These are phyloP conservation scores for Chloropsis hardwickii DNA, from an alignment of 2,113 vertebrate genomes.

Conservation along the genomic window DNA sequence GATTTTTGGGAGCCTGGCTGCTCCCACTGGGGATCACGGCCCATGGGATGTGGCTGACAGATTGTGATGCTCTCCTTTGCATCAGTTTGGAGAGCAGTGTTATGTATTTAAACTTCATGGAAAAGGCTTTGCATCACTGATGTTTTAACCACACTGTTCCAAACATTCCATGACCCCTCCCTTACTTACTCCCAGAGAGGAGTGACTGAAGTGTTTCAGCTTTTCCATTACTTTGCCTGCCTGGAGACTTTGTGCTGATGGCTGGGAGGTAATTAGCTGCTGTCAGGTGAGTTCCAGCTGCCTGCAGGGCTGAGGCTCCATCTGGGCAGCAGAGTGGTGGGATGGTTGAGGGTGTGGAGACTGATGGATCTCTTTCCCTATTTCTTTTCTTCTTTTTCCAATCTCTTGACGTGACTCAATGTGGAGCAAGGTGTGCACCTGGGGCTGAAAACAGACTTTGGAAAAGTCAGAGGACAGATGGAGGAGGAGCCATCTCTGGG, in stretches of 20 bases:
- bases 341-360: not conserved
- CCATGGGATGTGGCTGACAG: not conserved
- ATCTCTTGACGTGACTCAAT: not conserved
- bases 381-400: not conserved
- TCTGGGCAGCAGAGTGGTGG: not conserved
- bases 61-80: not conserved
- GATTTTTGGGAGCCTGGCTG: not conserved
- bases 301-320: not conserved
- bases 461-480: not conserved
- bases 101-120: not conserved
- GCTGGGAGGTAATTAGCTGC: not conserved
- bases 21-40: not conserved
- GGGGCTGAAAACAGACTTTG: not conserved
- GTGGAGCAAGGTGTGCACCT: not conserved
- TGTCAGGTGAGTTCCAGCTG: conserved; percentile 33
- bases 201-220: conserved; percentile 6
- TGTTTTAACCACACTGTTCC: not conserved
- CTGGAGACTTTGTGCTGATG: not conserved
- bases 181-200: not conserved
- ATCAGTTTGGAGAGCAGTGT: not conserved
- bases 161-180: not conserved
- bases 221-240: conserved; percentile 33
- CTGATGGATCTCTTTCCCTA: not conserved
- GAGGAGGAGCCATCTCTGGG: not conserved
- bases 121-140: conserved; percentile 23